A percentile compares a stretch with the other conserved stretches of the same genome.
Evolutionary conservation across 2,113 vertebrate genomes (phyloP).

Genomic region (Rattus norvegicus): GRCr8 NC_086032.1:63124501-63125000

Average conservation of each 20-base stretch:
- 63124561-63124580: constrained; percentile 81
- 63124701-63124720: background rate
- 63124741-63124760: background rate
- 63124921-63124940: background rate
- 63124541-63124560: constrained; percentile 47
- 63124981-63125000: constrained; percentile 27
- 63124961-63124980: background rate
- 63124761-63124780: background rate
- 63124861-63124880: background rate
- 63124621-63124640: background rate
- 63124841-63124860: background rate
- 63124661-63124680: background rate
- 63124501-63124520: constrained; percentile 81
- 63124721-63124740: background rate
- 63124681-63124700: constrained; percentile 25
- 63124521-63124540: constrained; percentile 81
- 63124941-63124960: background rate
- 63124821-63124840: background rate
- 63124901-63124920: background rate
- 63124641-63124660: background rate
- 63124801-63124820: background rate
- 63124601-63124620: background rate
- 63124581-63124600: constrained; percentile 57
- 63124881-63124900: constrained; percentile 24
- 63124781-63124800: background rate